Conservation (phyloP, 1,140 invertebrate genomes). For the Callitettix versicolor region DNA sequence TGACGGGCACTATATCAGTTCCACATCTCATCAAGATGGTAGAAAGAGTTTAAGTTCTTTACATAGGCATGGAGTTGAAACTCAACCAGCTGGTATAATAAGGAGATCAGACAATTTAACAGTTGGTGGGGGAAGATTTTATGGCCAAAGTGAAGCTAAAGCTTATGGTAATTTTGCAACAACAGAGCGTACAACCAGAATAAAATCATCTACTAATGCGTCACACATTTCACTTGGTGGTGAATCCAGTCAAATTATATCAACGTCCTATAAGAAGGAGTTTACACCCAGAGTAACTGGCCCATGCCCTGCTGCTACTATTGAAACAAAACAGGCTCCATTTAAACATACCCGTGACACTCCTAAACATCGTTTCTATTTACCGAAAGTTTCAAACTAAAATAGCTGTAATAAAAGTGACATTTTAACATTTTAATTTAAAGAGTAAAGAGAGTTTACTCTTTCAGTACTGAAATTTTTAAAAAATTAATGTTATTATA, state of each 20-base stretch:
- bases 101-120: slow-evolving; percentile 44
- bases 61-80: slow-evolving; percentile 40
- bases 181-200: slow-evolving; percentile 37
- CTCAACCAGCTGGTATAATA: slow-evolving; percentile 13
- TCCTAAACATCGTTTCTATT: slow-evolving; percentile 70
- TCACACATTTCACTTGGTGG: slow-evolving; percentile 63
- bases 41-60: slow-evolving; percentile 64
- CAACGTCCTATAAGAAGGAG: slow-evolving; percentile 56
- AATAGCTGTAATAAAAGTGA: too few relatives aligned
- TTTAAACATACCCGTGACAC: slow-evolving; percentile 74
- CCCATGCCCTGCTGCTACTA: slow-evolving; percentile 64
- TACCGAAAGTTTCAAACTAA: slow-evolving; percentile 35
- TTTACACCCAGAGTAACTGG: slow-evolving; percentile 52
- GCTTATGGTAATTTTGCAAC: slow-evolving; percentile 54
- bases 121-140: slow-evolving; percentile 52
- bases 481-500: too few relatives aligned
- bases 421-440: too few relatives aligned
- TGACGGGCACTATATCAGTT: slow-evolving; percentile 50
- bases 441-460: too few relatives aligned
- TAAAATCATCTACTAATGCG: slow-evolving; percentile 48
- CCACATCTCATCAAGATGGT: slow-evolving; percentile 50
- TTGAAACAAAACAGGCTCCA: slow-evolving; percentile 45
- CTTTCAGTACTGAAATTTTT: too few relatives aligned
- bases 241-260: slow-evolving; percentile 15
- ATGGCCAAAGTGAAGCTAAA: slow-evolving; percentile 51